Evolutionary conservation across 53 echinoderm and acorn worm species (phyloP), one percentile per base, ranked within the genome.

Genomic region (Luidia sarsii): DNA sequence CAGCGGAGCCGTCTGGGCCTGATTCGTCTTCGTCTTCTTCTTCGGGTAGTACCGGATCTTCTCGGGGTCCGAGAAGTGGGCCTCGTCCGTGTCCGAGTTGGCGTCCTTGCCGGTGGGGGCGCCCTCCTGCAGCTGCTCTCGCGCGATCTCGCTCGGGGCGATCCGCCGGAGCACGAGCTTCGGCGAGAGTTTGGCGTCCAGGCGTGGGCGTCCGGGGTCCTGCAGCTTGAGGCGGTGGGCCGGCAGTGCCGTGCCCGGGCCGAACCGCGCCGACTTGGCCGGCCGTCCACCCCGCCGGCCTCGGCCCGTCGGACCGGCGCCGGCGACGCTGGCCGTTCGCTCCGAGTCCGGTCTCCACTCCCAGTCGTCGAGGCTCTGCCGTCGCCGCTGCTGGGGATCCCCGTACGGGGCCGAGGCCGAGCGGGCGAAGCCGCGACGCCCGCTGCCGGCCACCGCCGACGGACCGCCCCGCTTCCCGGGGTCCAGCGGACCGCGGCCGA

Each of bases 291-390:
- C 21, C 20, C 1, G 16, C 7, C 25, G 16, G 35, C 45, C 13
- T 11, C 24, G 41, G 7, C 45, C 77, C 14, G 43, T 21, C 1
- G 41, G 60, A 48, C 43, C 18, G 25, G 60, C n/a, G 54, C 56
- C 56, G 77, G 55, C 39, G 30, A 61, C 59, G 41, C 39, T 46
- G 32, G 59, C 60, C 11, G 60, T 77, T 13, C 60, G 77, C 46
- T 77, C 77, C 4, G 77, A 77, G 45, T 39, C 48, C 0, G 77
- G 77, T 11, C 77, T 77, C 77, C 77, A 77, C n/a, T 59, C 61
- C 77, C 77, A 77, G 57, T 77, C 77, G 61, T 77, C 22, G 29
- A 60, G 46, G 11, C 77, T 41, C 18, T 54, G 77, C 60, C 61
- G 13, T n/a, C 35, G 34, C 18, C 63, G 11, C 11, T 20, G n/a